phyloP scores from a whole-genome alignment of 2,888 invertebrate genomes.

The Polymixis flavicincta region DNA sequence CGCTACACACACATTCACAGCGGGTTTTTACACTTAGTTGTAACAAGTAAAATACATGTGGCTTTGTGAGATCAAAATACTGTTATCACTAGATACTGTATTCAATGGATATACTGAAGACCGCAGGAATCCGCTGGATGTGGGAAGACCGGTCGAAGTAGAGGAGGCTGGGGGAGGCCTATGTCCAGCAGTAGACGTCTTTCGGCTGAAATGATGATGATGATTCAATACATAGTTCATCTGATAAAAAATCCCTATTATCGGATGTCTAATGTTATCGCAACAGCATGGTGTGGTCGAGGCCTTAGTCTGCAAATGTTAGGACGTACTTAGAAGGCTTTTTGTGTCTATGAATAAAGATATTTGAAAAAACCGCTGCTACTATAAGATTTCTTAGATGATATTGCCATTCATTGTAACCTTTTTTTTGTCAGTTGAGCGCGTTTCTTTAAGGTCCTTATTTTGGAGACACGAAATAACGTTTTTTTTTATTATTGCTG shows the following conservation, averaged over 20 bases:
- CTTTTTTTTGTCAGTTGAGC: background rate
- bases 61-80: background rate
- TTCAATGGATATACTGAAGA: too few species aligned
- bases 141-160: too few species aligned
- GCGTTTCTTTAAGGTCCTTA: background rate
- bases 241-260: background rate
- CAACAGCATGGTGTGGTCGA: background rate
- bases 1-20: background rate
- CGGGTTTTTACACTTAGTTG: background rate
- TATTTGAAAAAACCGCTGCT: slow-evolving; percentile 5
- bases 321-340: slow-evolving; percentile 14
- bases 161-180: too few species aligned
- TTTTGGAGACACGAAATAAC: background rate
- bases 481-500: background rate
- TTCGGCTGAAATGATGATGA: too few species aligned
- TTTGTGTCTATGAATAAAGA: slow-evolving; percentile 38
- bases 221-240: background rate
- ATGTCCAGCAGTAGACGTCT: too few species aligned
- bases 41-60: background rate
- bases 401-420: slow-evolving; percentile 11
- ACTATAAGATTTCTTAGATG: slow-evolving; percentile 11
- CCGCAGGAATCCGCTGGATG: too few species aligned
- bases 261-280: background rate
- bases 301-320: slow-evolving; percentile 22
- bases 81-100: background rate